These are phyloP conservation scores for Dorcus hopei DNA, from an alignment of 2,888 invertebrate species.

Conservation along the genomic window DNA sequence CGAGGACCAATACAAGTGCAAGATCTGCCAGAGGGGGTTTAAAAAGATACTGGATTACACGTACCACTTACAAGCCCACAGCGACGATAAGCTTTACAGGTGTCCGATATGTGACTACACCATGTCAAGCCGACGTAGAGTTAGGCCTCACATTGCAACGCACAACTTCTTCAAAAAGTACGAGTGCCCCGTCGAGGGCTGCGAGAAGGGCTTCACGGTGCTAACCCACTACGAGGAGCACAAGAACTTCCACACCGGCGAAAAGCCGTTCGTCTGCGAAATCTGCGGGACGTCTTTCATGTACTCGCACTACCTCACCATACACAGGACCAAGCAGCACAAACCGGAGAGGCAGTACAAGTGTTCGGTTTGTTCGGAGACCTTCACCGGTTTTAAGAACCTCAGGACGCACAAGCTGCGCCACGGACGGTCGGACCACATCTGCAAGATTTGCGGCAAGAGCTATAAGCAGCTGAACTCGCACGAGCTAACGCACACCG, in stretches of 20 bases:
- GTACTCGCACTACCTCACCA: too few relatives aligned
- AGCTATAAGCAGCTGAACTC: constrained; percentile 36
- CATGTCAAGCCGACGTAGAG: too few relatives aligned
- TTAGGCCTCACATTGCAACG: too few relatives aligned
- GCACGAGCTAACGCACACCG: constrained; percentile 28
- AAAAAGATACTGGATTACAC: constrained; percentile 4
- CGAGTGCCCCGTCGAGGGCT: too few relatives aligned
- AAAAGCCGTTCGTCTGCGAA: constrained; percentile 20
- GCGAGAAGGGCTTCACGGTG: too few relatives aligned
- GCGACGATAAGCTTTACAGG: not conserved
- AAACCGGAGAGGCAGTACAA: too few relatives aligned
- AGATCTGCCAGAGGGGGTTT: constrained; percentile 44
- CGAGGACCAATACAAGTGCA: constrained; percentile 46
- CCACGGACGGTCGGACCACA: constrained; percentile 15
- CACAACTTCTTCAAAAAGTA: too few relatives aligned
- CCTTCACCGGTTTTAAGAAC: too few relatives aligned
- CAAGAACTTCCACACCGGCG: constrained; percentile 16
- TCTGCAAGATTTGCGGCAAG: constrained; percentile 41
- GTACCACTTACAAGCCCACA: constrained; percentile 8
- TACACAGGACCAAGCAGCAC: too few relatives aligned
- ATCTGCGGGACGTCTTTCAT: constrained; percentile 8
- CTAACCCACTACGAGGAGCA: not conserved
- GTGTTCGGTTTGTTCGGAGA: too few relatives aligned
- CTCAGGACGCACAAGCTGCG: too few relatives aligned
- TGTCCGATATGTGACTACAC: too few relatives aligned